A percentile compares a stretch with the other conserved stretches of the same genome.
phyloP scores from a whole-genome alignment of 2,888 invertebrate genomes.

The Oscheius myriophilus region DNA sequence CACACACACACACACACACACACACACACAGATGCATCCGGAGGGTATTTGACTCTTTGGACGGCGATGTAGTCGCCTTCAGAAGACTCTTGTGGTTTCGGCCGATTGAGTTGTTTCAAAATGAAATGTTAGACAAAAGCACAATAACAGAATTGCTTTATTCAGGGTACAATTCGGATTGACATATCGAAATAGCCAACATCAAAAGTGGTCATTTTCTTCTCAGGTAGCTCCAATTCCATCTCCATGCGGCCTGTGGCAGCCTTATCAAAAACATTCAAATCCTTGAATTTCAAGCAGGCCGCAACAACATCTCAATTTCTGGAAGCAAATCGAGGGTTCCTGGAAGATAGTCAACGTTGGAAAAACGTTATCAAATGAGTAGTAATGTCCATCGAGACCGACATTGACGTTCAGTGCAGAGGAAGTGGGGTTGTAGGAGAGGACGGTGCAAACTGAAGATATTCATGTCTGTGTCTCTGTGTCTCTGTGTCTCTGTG shows the following conservation, averaged over 20 bases:
- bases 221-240: conserved; percentile 67
- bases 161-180: too few species aligned
- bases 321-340: too few species aligned
- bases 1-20: too few species aligned
- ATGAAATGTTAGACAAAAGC: too few species aligned
- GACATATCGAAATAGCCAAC: conserved; percentile 72
- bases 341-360: conserved; percentile 70
- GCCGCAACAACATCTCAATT: conserved; percentile 64
- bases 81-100: too few species aligned
- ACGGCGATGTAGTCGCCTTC: too few species aligned
- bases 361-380: conserved; percentile 58
- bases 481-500: too few species aligned
- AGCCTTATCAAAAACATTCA: conserved; percentile 57
- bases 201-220: conserved; percentile 65
- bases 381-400: conserved; percentile 69
- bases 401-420: conserved; percentile 71
- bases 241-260: conserved; percentile 71
- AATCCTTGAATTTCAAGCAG: conserved; percentile 34
- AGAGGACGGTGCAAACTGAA: conserved; percentile 71
- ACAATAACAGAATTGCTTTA: too few species aligned
- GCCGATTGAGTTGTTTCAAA: too few species aligned
- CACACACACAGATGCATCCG: too few species aligned
- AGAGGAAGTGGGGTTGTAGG: conserved; percentile 71
- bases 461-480: too few species aligned
- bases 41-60: too few species aligned